phyloP scores from a whole-genome alignment of 2,113 vertebrate genomes.

The Gorsachius goisagi region DNA sequence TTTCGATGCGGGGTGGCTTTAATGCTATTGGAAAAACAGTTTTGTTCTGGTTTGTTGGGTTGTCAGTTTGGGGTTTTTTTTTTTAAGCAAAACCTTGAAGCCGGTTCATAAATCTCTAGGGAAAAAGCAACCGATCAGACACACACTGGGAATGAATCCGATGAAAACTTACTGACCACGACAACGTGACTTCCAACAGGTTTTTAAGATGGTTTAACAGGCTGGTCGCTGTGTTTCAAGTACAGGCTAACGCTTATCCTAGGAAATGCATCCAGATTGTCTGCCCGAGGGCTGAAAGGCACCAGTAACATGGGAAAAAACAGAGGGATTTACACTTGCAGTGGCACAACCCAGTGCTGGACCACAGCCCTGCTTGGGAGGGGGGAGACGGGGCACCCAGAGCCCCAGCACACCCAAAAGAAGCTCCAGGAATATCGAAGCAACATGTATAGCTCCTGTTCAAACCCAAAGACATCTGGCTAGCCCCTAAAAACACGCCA shows the following conservation, averaged over 20 bases:
- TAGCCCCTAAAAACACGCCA: background rate
- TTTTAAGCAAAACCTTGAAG: background rate
- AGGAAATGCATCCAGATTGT: background rate
- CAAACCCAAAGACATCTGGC: background rate
- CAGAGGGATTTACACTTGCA: background rate
- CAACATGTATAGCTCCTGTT: background rate
- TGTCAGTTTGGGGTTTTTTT: background rate
- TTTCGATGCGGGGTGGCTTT: background rate
- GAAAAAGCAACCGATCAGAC: background rate
- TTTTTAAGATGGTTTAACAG: background rate
- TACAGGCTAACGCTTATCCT: background rate
- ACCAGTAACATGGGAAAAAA: background rate
- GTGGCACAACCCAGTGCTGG: background rate
- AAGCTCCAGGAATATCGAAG: background rate
- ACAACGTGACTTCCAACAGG: background rate
- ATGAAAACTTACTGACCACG: background rate
- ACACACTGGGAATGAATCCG: background rate
- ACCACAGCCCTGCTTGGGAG: background rate
- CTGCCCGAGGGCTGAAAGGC: background rate
- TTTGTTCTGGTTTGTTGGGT: background rate
- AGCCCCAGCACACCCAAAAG: background rate
- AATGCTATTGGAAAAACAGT: slow-evolving; percentile 29
- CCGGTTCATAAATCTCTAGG: background rate
- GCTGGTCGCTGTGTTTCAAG: background rate
- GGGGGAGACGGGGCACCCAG: background rate